Conservation (phyloP, 1,140 invertebrate genomes). For the Lithobius niger region DNA sequence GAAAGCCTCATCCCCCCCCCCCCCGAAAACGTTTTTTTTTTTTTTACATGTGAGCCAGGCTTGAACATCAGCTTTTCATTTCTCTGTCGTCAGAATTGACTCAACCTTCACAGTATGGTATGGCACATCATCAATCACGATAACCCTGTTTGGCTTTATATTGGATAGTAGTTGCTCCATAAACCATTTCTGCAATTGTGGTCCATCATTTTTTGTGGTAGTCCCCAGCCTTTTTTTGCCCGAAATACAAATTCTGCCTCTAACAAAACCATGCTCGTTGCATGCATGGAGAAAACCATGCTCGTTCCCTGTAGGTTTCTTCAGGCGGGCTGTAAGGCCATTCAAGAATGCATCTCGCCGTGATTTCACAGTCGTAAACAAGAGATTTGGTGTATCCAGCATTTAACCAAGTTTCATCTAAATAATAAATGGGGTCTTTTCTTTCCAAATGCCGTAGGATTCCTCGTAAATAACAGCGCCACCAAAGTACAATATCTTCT, state of each 20-base stretch:
- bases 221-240: constrained; percentile 12
- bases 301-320: not conserved
- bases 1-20: too few species aligned
- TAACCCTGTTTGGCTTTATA: constrained; percentile 21
- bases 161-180: constrained; percentile 23
- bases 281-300: constrained; percentile 17
- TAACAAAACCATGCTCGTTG: constrained; percentile 14
- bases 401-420: not conserved
- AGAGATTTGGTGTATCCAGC: not conserved
- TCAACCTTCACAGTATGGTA: constrained; percentile 23
- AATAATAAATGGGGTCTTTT: not conserved
- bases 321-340: not conserved
- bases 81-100: constrained; percentile 20
- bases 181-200: constrained; percentile 18
- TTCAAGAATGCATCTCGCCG: not conserved
- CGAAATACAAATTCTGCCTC: constrained; percentile 13
- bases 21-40: too few species aligned
- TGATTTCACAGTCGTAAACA: not conserved
- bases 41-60: too few species aligned
- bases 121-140: constrained; percentile 30
- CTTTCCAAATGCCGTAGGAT: not conserved
- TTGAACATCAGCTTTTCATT: too few species aligned
- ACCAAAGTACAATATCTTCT: too few species aligned
- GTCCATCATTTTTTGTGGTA: constrained; percentile 16
- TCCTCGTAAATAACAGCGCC: too few species aligned